phyloP scores from a whole-genome alignment of 2,888 invertebrate genomes.

The Diplolepis rosae region DNA sequence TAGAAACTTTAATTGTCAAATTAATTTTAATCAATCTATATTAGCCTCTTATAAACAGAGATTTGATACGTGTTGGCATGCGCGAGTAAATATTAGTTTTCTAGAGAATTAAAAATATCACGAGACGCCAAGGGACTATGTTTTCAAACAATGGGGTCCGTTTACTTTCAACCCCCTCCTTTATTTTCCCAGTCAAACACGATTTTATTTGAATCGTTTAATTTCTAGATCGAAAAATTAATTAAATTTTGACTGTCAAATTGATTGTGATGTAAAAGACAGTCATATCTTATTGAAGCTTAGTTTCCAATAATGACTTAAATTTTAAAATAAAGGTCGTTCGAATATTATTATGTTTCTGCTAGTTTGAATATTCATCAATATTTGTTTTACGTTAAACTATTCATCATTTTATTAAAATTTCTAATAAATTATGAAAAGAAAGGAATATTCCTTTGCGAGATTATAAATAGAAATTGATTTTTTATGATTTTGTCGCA shows the following conservation, averaged over 20 bases:
- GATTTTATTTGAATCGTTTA: slow-evolving; percentile 22
- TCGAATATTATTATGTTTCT: no score
- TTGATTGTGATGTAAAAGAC: no score
- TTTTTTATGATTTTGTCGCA: no score
- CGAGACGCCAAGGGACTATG: slow-evolving; percentile 6
- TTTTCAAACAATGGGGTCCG: slow-evolving; percentile 11
- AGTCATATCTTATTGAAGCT: no score
- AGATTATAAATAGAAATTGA: no score
- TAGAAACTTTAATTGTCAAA: not conserved
- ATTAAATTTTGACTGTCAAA: no score
- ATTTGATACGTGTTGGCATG: not conserved
- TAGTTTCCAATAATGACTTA: no score
- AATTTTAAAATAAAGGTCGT: no score
- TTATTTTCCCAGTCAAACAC: not conserved
- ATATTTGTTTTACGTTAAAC: slow-evolving; percentile 1
- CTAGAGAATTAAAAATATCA: not conserved
- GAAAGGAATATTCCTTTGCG: no score
- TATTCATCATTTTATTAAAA: not conserved
- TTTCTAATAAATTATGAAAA: no score
- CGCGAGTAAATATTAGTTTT: not conserved
- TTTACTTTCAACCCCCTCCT: slow-evolving; percentile 17
- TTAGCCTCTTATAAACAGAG: not conserved
- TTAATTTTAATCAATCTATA: not conserved
- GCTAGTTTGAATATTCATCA: not conserved
- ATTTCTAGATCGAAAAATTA: no score